A percentile compares a stretch with the other conserved stretches of the same genome.
These are phyloP conservation scores for Hypomesus transpacificus DNA, from an alignment of 2,113 vertebrate genomes.

Conservation along the genomic window DNA sequence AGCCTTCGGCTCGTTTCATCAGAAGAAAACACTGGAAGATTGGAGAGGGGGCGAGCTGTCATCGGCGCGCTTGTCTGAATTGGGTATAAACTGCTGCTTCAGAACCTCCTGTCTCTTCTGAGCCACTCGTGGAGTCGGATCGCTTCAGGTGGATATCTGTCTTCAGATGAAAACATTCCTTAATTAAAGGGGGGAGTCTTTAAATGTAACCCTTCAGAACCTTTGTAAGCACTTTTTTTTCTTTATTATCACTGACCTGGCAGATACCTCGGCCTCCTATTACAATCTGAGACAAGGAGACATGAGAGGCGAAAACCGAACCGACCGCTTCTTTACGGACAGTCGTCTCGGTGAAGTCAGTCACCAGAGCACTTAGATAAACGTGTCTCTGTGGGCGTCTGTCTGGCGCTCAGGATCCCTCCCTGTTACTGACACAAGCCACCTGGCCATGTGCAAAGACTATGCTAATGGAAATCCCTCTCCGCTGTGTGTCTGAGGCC, in stretches of 20 bases:
- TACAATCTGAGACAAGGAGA: conserved; percentile 39
- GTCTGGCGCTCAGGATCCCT: conserved; percentile 2
- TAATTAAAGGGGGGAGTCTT: conserved; percentile 61
- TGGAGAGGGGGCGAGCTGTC: conserved; percentile 47
- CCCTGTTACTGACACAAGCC: conserved; percentile 34
- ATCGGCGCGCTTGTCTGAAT: conserved; percentile 35
- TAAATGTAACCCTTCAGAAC: conserved; percentile 55
- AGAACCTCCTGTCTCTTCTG: conserved; percentile 61
- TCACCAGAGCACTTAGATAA: conserved; percentile 20
- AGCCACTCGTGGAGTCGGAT: conserved; percentile 45
- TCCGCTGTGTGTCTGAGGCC: conserved; percentile 37
- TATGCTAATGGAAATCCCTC: conserved; percentile 29
- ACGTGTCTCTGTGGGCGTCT: conserved; percentile 23
- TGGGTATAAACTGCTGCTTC: conserved; percentile 64
- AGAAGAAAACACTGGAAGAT: conserved; percentile 35
- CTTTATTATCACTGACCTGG: conserved; percentile 58
- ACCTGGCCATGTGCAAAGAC: conserved; percentile 25
- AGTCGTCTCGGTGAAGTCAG: conserved; percentile 11
- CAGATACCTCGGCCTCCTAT: conserved; percentile 48
- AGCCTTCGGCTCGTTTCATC: conserved; percentile 51
- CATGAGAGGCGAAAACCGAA: conserved; percentile 5
- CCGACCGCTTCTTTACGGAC: conserved; percentile 16
- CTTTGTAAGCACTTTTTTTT: conserved; percentile 66
- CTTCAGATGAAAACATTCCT: conserved; percentile 54
- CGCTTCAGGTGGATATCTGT: conserved; percentile 63